Percentiles rank a stretch among this genome's conserved stretches.
These are phyloP conservation scores for Xenops minutus DNA, from an alignment of 2,797 vertebrate genomes.

Conservation along the genomic window DNA sequence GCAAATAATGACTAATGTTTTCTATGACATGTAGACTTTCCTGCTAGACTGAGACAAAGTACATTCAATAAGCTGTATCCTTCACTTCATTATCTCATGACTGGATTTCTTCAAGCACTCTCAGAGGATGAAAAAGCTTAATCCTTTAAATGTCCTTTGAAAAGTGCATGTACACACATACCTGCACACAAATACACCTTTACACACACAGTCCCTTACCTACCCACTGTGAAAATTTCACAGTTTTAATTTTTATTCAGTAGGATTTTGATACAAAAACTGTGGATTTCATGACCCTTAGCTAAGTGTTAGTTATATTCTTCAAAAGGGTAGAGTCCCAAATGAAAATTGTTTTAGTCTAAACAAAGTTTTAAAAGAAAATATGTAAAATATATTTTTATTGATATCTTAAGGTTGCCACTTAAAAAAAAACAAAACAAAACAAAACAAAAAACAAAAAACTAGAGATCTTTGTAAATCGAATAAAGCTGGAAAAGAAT, in stretches of 20 bases:
- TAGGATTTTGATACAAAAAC: not conserved
- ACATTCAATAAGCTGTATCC: not conserved
- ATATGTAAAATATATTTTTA: not conserved
- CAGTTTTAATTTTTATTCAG: not conserved
- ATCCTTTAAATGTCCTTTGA: not conserved
- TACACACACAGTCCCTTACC: not conserved
- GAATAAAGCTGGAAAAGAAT: constrained; percentile 7
- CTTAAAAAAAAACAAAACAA: no score
- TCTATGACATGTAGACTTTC: not conserved
- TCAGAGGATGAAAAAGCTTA: not conserved
- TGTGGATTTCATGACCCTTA: not conserved
- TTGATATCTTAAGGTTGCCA: not conserved
- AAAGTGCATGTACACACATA: not conserved
- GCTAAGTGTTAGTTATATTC: not conserved
- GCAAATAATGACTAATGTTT: not conserved
- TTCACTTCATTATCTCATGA: not conserved
- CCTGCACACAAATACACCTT: not conserved
- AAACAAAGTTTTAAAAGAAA: not conserved
- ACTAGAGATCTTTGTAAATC: not conserved
- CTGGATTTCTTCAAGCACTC: not conserved
- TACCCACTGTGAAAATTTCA: not conserved
- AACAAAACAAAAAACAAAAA: no score
- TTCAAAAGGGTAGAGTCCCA: not conserved
- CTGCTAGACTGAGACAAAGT: not conserved
- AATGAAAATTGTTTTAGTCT: not conserved